Conservation (phyloP, 2,113 vertebrate genomes). For the Scophthalmus maximus region DNA sequence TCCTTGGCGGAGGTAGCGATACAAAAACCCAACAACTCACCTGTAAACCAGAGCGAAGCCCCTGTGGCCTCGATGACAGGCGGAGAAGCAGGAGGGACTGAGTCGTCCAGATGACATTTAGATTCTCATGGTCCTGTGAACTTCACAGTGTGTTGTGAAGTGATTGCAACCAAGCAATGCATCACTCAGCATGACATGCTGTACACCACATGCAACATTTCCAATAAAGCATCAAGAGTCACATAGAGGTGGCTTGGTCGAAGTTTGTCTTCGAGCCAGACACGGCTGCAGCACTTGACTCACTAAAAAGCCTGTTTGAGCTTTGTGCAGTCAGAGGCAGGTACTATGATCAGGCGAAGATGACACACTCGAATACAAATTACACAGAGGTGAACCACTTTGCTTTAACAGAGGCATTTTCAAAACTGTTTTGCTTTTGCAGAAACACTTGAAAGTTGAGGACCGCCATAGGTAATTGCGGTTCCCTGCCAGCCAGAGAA, state of each 20-base stretch:
- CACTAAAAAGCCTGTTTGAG: neutral
- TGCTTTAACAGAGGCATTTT: neutral
- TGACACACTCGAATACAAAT: neutral
- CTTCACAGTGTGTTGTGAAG: neutral
- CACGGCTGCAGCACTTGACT: neutral
- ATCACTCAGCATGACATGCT: neutral
- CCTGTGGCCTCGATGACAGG: neutral
- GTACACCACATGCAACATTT: neutral
- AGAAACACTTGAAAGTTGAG: too few species aligned
- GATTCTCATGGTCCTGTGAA: neutral
- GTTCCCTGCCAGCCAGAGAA: too few species aligned
- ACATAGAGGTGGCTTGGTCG: too few species aligned
- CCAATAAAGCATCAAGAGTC: neutral
- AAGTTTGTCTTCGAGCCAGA: neutral
- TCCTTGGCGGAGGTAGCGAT: too few species aligned
- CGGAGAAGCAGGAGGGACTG: neutral
- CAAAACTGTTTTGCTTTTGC: neutral
- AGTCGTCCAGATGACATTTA: neutral
- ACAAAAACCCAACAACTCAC: neutral
- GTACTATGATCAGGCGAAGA: too few species aligned
- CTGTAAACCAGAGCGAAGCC: neutral
- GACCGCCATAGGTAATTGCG: too few species aligned
- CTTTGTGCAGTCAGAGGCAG: neutral
- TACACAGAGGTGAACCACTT: neutral
- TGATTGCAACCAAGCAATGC: neutral